phyloP scores from a whole-genome alignment of 2,888 invertebrate genomes.

The Tipula unca region DNA sequence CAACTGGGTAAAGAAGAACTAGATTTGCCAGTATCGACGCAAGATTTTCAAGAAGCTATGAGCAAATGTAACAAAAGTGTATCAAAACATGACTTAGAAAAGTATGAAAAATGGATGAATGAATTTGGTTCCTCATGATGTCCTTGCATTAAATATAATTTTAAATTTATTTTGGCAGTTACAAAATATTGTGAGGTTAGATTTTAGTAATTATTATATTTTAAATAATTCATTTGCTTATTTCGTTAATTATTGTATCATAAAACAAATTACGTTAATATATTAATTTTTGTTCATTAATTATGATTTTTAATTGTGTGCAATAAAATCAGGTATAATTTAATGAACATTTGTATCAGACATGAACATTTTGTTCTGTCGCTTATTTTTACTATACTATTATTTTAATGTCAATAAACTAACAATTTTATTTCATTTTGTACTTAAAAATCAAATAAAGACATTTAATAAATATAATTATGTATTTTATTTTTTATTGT shows the following conservation, averaged over 20 bases:
- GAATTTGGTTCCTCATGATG: slow-evolving; percentile 70
- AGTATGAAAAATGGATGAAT: slow-evolving; percentile 95
- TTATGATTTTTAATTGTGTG: too few relatives aligned
- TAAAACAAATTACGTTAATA: neutral
- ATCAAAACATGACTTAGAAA: slow-evolving; percentile 86
- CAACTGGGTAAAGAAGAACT: slow-evolving; percentile 91
- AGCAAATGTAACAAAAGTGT: slow-evolving; percentile 94
- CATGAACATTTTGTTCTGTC: neutral
- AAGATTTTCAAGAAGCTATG: slow-evolving; percentile 90
- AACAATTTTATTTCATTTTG: neutral
- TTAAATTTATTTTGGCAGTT: neutral
- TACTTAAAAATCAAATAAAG: neutral
- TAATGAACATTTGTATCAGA: neutral
- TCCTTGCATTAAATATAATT: neutral
- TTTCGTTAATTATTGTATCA: neutral
- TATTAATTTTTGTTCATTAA: too few relatives aligned
- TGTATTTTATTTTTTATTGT: neutral
- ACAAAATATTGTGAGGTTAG: neutral
- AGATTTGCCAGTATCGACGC: slow-evolving; percentile 84
- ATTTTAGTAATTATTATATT: neutral
- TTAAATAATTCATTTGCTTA: neutral
- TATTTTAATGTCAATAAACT: neutral
- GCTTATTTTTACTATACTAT: neutral
- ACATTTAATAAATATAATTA: neutral
- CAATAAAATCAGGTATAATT: too few relatives aligned